These are phyloP conservation scores for Tichodroma muraria DNA, from an alignment of 2,113 vertebrate genomes.

Conservation along the genomic window DNA sequence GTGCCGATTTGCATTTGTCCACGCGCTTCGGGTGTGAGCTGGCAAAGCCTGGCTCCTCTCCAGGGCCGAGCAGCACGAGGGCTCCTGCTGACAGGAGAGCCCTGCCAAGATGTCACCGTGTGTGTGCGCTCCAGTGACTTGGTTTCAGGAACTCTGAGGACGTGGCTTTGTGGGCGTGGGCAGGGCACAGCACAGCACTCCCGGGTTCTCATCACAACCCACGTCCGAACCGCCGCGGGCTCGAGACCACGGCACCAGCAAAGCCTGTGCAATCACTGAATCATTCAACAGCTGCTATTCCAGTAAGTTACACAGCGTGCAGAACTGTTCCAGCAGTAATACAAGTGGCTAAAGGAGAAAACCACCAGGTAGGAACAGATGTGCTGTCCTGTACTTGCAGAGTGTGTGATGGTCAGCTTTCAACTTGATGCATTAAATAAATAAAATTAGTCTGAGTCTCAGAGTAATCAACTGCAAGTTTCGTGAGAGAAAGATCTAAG, in stretches of 20 bases:
- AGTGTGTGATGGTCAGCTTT: not conserved
- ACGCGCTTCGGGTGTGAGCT: not conserved
- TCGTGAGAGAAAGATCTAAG: not conserved
- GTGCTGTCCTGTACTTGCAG: not conserved
- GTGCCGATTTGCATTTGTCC: constrained; percentile 26
- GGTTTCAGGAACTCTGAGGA: not conserved
- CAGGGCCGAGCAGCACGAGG: not conserved
- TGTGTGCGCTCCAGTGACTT: not conserved
- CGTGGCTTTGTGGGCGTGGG: rapidly evolving
- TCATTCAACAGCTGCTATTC: not conserved
- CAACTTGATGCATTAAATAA: rapidly evolving
- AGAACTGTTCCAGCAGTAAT: not conserved
- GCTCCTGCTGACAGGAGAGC: not conserved
- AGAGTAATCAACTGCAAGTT: not conserved
- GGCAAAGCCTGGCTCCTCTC: not conserved
- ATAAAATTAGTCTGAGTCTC: not conserved
- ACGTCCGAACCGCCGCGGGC: rapidly evolving
- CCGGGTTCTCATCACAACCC: not conserved
- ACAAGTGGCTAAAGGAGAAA: not conserved
- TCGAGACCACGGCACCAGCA: not conserved
- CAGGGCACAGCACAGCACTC: not conserved
- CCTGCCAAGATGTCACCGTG: not conserved
- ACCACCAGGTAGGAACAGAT: not conserved
- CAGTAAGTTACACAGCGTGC: rapidly evolving
- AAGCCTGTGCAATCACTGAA: not conserved